Evolutionary conservation across 2,797 vertebrate species (phyloP), one percentile per base, ranked within the genome.

Genomic region (Tragopan temminckii): DNA sequence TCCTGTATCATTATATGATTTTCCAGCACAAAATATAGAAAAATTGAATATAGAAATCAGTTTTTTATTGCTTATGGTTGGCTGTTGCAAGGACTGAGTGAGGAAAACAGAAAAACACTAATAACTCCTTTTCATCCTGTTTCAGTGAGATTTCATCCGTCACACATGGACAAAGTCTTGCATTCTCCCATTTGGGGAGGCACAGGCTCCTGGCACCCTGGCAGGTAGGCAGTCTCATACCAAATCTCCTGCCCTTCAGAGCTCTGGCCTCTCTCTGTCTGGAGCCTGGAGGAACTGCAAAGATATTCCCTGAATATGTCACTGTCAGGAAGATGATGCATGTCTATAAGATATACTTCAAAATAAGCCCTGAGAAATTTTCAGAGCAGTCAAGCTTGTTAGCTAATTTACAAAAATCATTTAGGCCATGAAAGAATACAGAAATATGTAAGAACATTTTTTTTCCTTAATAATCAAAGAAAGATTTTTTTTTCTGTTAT

Each of bases 141-240:
- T 48, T 13, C 43, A 59, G 40, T 0, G 0, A 74, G 53, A 40
- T 3, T 5, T 55, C 4, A 2, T 29, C 16, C 8, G 10, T 21
- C 64, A 23, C 27, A 11, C 38, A 5, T 29, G 27, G 38, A 62
- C 14, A 35, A 35, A 57, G 14, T 23, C 52, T 74, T 20, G 8
- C 9, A 5, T 35, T 66, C 35, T 76, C 17, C 24, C 11, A 10
- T 46, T 48, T 40, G 35, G 40, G 20, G 6, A 63, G 13, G 23
- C 14, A 63, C 27, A 61, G 24, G 20, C 29, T 66, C 9, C 24
- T 27, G 36, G 17, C 2, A 4, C 3, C 24, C 20, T 0, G 0
- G 36, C 0, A 0, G 23, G 4, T 46, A 25, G 7, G 43, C 1
- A 2, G 42, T n/a, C 70, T 9, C 13, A 7, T 25, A 61, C 24